Conservation (phyloP, 2,797 vertebrate genomes). For the Rhincodon typus region DNA sequence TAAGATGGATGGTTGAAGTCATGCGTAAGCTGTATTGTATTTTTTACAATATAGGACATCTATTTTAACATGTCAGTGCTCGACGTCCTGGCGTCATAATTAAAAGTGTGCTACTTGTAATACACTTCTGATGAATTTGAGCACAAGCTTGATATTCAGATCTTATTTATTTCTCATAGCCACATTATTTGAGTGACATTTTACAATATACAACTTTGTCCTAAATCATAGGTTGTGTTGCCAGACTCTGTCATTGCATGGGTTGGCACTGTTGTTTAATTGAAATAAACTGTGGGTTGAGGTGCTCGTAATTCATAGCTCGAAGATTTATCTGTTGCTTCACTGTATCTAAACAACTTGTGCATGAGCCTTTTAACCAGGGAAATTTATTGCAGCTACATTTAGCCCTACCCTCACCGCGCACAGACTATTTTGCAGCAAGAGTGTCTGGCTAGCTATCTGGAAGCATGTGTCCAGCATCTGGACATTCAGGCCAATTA, state of each 20-base stretch:
- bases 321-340: not conserved
- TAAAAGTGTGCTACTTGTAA: not conserved
- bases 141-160: not conserved
- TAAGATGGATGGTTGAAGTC: not conserved
- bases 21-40: too few species aligned
- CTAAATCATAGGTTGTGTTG: not conserved
- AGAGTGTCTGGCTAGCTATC: not conserved
- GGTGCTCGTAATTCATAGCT: not conserved
- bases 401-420: not conserved
- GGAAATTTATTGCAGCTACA: not conserved
- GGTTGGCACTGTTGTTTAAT: not conserved
- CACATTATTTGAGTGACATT: not conserved
- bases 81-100: not conserved
- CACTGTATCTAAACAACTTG: not conserved
- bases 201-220: not conserved
- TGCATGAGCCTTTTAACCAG: not conserved
- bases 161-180: not conserved
- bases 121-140: not conserved
- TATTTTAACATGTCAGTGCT: not conserved
- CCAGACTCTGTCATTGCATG: not conserved
- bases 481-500: not conserved
- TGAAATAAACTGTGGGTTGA: not conserved
- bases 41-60: too few species aligned
- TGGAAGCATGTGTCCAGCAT: not conserved
- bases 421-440: not conserved